These are phyloP conservation scores for Xestia sexstrigata DNA, from an alignment of 2,888 invertebrate genomes.

Conservation along the genomic window DNA sequence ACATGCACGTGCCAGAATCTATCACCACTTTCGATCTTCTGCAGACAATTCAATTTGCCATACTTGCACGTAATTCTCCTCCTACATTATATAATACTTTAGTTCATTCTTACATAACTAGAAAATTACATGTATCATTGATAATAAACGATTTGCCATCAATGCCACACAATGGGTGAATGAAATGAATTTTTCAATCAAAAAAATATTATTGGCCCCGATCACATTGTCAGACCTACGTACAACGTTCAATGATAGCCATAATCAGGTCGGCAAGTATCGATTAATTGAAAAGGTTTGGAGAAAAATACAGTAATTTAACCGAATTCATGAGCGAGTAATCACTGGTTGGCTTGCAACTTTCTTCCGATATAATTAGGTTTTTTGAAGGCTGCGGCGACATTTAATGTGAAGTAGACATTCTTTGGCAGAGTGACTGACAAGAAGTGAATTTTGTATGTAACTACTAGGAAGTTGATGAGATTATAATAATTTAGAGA, in stretches of 20 bases:
- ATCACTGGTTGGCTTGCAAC: constrained; percentile 74
- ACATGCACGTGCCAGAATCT: constrained; percentile 25
- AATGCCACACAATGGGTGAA: constrained; percentile 69
- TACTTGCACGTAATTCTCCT: constrained; percentile 43
- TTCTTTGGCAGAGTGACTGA: constrained; percentile 69
- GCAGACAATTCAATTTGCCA: constrained; percentile 56
- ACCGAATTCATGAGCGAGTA: constrained; percentile 78
- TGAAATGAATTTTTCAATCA: constrained; percentile 70
- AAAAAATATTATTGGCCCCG: constrained; percentile 71
- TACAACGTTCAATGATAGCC: constrained; percentile 64
- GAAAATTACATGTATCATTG: constrained; percentile 58
- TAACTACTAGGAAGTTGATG: constrained; percentile 45
- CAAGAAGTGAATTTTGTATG: constrained; percentile 44
- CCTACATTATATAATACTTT: constrained; percentile 48
- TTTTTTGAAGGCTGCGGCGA: constrained; percentile 75
- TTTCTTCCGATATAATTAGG: constrained; percentile 77
- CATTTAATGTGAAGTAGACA: constrained; percentile 76
- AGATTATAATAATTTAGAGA: constrained; percentile 54
- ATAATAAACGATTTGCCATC: constrained; percentile 62
- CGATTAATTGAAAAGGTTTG: constrained; percentile 72
- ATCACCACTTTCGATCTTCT: constrained; percentile 47
- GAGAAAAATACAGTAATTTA: constrained; percentile 77
- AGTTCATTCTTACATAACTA: constrained; percentile 59
- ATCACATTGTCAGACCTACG: constrained; percentile 72
- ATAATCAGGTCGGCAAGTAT: constrained; percentile 73